Conservation (phyloP, 30 jellyfish, hydroid and myxozoan species). For the Haliclystus octoradiatus region DNA sequence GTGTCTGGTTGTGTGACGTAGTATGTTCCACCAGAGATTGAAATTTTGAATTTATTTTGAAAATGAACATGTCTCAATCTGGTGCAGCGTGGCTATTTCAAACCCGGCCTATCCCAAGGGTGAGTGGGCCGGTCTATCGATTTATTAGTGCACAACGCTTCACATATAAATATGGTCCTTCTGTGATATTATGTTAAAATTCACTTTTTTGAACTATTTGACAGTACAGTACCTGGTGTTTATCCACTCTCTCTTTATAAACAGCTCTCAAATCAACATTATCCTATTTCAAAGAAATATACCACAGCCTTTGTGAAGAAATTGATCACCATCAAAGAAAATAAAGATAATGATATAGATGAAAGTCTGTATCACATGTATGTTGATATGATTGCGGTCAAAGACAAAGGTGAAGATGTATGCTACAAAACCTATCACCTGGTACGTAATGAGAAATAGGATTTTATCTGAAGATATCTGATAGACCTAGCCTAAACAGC, state of each 20-base stretch:
- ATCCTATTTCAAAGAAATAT: not conserved
- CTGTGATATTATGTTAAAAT: no score
- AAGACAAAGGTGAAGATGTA: not conserved
- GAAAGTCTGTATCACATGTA: not conserved
- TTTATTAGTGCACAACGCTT: no score
- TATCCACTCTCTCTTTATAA: not conserved
- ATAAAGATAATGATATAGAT: not conserved
- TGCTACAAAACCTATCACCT: not conserved
- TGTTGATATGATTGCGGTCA: not conserved
- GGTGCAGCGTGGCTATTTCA: no score
- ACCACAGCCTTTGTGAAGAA: not conserved
- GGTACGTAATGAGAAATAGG: not conserved
- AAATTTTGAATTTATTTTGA: no score
- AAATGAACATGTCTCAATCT: no score
- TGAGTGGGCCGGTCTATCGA: no score
- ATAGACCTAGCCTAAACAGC: not conserved
- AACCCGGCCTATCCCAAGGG: no score
- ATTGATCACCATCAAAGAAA: not conserved
- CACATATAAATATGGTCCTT: no score
- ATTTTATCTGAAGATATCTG: not conserved
- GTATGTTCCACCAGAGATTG: no score
- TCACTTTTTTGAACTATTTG: not conserved
- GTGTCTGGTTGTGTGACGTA: no score
- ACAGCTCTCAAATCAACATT: not conserved
- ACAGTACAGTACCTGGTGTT: not conserved